A percentile compares a stretch with the other conserved stretches of the same genome.
phyloP scores from a whole-genome alignment of 2,797 vertebrate genomes.

The Mycteria americana region DNA sequence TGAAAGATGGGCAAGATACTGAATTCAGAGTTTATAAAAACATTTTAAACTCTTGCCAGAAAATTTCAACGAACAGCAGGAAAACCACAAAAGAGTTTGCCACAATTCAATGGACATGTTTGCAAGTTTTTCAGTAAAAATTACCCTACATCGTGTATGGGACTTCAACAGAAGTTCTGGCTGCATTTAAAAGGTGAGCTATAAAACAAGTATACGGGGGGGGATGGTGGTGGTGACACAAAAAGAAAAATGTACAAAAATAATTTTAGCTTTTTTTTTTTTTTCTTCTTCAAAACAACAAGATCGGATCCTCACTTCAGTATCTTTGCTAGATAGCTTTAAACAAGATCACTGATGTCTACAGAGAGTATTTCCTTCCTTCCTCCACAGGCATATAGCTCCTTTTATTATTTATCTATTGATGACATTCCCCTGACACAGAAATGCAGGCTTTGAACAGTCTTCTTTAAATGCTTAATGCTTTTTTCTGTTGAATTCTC shows the following conservation, averaged over 20 bases:
- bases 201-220: neutral
- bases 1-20: neutral
- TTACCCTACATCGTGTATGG: neutral
- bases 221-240: neutral
- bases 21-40: neutral
- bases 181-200: neutral
- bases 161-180: neutral
- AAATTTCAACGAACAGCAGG: neutral
- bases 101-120: neutral
- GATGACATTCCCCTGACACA: neutral
- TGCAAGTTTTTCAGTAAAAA: neutral
- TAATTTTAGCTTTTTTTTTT: neutral
- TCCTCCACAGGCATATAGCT: neutral
- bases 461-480: neutral
- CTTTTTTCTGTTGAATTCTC: neutral
- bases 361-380: neutral
- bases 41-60: neutral
- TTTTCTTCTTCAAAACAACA: neutral
- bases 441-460: neutral
- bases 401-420: neutral
- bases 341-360: neutral
- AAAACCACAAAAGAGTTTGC: neutral
- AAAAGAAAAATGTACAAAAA: neutral
- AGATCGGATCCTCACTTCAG: neutral
- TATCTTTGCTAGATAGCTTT: neutral